Percentiles rank a stretch among this genome's conserved stretches.
phyloP scores from a whole-genome alignment of 2,888 invertebrate species.

The Gymnocheta viridis region DNA sequence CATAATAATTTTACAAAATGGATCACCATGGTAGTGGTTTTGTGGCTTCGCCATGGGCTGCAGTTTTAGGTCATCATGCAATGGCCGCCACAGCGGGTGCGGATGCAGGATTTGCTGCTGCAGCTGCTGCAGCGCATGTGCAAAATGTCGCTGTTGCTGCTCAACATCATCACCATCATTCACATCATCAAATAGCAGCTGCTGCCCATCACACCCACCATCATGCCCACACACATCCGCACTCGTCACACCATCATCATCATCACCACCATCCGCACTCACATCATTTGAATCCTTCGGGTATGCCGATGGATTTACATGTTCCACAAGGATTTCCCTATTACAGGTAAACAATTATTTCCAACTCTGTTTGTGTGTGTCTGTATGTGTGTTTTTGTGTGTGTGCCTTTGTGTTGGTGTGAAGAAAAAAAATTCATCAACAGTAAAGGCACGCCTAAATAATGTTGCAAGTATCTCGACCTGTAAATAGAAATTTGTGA shows the following conservation, averaged over 20 bases:
- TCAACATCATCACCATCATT: constrained; percentile 77
- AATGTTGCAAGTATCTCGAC: constrained; percentile 41
- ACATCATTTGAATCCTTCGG: constrained; percentile 83
- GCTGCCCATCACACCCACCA: constrained; percentile 76
- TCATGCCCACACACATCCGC: constrained; percentile 74
- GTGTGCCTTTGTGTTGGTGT: not conserved
- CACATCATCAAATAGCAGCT: constrained; percentile 76
- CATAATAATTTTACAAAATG: constrained; percentile 81
- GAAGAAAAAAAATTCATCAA: constrained; percentile 1
- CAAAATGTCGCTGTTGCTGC: constrained; percentile 82
- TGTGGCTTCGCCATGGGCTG: constrained; percentile 90
- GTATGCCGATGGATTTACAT: constrained; percentile 95
- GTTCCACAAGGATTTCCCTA: constrained; percentile 95
- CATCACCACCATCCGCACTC: constrained; percentile 82
- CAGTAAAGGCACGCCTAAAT: constrained; percentile 70
- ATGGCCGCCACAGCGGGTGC: constrained; percentile 78
- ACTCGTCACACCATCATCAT: constrained; percentile 73
- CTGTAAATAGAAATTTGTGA: constrained; percentile 45
- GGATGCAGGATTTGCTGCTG: constrained; percentile 81
- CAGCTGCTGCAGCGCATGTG: constrained; percentile 83
- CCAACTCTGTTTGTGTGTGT: not conserved
- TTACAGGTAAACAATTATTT: constrained; percentile 86
- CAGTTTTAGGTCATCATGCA: constrained; percentile 85
- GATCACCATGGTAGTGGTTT: constrained; percentile 90
- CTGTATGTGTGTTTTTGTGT: not conserved